A percentile compares a stretch with the other conserved stretches of the same genome.
Evolutionary conservation across 1,140 invertebrate species (phyloP).

Genomic region (Cyrtorhinus lividipennis): DNA sequence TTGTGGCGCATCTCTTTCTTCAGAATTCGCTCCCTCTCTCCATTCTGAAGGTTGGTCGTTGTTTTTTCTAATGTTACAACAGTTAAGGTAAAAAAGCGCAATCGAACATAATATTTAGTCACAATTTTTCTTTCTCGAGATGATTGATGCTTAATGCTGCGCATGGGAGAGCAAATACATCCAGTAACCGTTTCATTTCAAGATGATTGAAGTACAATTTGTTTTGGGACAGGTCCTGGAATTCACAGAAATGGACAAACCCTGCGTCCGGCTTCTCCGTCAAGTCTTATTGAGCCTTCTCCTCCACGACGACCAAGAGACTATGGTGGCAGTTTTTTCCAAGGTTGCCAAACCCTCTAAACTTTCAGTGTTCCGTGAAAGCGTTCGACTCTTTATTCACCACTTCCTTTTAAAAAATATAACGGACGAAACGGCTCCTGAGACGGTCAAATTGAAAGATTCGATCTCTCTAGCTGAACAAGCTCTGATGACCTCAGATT

Average conservation of each 20-base stretch:
- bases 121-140: too few relatives aligned
- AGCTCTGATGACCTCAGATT: conserved; percentile 31
- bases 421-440: conserved; percentile 32
- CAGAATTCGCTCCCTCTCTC: conserved; percentile 64
- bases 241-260: conserved; percentile 60
- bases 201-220: too few relatives aligned
- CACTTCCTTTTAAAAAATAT: conserved; percentile 58
- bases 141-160: too few relatives aligned
- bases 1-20: conserved; percentile 66
- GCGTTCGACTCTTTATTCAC: conserved; percentile 58
- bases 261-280: conserved; percentile 50
- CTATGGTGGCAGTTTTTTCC: conserved; percentile 45
- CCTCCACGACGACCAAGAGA: conserved; percentile 39
- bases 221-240: conserved; percentile 64
- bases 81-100: too few relatives aligned
- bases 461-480: conserved; percentile 39
- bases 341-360: conserved; percentile 48
- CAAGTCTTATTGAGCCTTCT: conserved; percentile 54
- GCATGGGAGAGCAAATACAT: too few relatives aligned
- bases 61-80: too few relatives aligned
- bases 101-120: too few relatives aligned
- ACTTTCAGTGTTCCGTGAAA: conserved; percentile 56
- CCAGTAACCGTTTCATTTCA: too few relatives aligned
- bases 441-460: conserved; percentile 36
- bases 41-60: conserved; percentile 79